A percentile compares a stretch with the other conserved stretches of the same genome.
Evolutionary conservation across 2,888 invertebrate species (phyloP).

Genomic region (Ophion ellenae): DNA sequence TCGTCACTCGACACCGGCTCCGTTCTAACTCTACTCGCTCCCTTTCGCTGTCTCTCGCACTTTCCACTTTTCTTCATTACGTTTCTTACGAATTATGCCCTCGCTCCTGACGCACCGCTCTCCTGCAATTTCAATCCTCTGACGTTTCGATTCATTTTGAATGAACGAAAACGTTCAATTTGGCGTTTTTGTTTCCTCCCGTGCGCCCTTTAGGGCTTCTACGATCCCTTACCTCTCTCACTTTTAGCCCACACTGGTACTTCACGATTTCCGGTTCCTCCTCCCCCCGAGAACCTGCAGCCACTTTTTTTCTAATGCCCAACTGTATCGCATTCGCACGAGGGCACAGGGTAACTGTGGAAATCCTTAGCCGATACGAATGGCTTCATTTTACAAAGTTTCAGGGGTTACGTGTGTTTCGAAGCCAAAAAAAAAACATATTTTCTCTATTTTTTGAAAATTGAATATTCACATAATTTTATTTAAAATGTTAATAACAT

Average conservation of each 20-base stretch:
- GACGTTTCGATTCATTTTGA: too few relatives aligned
- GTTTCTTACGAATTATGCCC: background rate
- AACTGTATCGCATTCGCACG: background rate
- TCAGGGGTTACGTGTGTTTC: background rate
- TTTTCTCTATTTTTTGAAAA: too few relatives aligned
- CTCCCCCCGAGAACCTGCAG: background rate
- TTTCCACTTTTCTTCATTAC: background rate
- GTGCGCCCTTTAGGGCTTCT: too few relatives aligned
- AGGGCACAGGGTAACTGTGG: background rate
- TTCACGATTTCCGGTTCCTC: background rate
- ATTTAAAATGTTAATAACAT: too few relatives aligned
- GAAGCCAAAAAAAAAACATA: too few relatives aligned
- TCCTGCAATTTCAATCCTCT: too few relatives aligned
- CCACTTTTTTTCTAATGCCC: background rate
- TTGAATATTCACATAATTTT: too few relatives aligned
- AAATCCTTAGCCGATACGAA: background rate
- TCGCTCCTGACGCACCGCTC: too few relatives aligned
- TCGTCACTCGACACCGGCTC: constrained; percentile 52
- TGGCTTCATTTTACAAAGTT: background rate
- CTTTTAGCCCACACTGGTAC: too few relatives aligned
- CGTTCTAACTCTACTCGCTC: constrained; percentile 15
- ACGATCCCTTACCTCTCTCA: too few relatives aligned
- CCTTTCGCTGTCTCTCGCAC: constrained; percentile 16
- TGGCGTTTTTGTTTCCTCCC: too few relatives aligned
- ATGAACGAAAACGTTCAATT: too few relatives aligned